phyloP scores from a whole-genome alignment of 1,140 invertebrate genomes.

The Latrodectus geometricus region DNA sequence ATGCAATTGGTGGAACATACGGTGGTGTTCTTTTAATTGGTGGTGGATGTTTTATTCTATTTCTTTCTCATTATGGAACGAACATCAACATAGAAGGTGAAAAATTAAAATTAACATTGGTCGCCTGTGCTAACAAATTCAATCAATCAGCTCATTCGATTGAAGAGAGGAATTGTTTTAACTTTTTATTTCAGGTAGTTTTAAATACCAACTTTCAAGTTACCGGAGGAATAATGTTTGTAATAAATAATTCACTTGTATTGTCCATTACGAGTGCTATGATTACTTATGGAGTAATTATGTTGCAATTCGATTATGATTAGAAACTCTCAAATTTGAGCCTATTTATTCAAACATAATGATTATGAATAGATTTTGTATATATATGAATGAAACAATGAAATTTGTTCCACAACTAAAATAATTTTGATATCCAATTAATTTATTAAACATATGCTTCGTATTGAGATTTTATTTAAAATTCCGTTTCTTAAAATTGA shows the following conservation, averaged over 20 bases:
- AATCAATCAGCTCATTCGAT: background rate
- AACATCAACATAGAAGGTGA: background rate
- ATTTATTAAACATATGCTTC: no score
- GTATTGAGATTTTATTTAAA: no score
- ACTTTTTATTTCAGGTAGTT: background rate
- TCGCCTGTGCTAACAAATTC: background rate
- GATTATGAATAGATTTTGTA: no score
- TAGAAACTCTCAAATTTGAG: no score
- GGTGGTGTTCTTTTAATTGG: background rate
- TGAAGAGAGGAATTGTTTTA: background rate
- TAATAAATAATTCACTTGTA: conserved; percentile 1
- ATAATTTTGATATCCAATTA: no score
- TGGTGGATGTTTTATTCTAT: background rate
- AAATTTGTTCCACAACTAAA: no score
- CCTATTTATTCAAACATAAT: no score
- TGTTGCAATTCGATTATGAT: conserved; percentile 12
- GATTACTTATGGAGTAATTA: conserved; percentile 42
- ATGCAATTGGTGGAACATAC: background rate
- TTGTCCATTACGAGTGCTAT: background rate
- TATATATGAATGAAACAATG: no score
- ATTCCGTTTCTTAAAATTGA: no score
- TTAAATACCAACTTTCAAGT: background rate
- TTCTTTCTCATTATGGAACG: background rate
- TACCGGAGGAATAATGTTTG: conserved; percentile 42
- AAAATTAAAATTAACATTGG: background rate